Percentiles rank a stretch among this genome's conserved stretches.
Evolutionary conservation across 2,113 vertebrate genomes (phyloP).

Genomic region (Mugil cephalus): DNA sequence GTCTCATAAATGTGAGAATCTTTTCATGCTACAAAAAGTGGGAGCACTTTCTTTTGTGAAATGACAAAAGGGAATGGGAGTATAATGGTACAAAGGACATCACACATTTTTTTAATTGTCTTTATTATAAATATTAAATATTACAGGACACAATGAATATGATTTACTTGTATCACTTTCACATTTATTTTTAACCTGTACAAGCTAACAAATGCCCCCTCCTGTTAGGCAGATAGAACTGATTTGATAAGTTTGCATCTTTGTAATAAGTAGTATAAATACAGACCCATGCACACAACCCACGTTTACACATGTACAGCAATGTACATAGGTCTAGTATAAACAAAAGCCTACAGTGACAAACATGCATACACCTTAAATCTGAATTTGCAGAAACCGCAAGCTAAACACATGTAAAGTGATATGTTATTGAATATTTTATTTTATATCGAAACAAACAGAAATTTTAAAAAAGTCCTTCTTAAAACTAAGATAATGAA

Average conservation of each 20-base stretch:
- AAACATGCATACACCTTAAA: not conserved
- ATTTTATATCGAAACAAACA: too few species aligned
- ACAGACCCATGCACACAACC: not conserved
- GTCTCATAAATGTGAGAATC: not conserved
- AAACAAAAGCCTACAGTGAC: slow-evolving; percentile 7
- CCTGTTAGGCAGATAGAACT: not conserved
- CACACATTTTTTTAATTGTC: slow-evolving; percentile 48
- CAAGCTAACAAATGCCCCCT: not conserved
- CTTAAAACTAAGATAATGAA: too few species aligned
- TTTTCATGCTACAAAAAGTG: not conserved
- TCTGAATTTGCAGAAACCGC: too few species aligned
- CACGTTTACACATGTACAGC: not conserved
- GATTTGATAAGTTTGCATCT: not conserved
- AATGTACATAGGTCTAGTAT: not conserved
- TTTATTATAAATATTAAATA: not conserved
- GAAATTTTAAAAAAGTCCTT: too few species aligned
- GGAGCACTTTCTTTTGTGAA: not conserved
- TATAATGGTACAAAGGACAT: slow-evolving; percentile 27
- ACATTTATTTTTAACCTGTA: not conserved
- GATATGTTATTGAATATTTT: too few species aligned
- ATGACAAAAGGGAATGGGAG: not conserved
- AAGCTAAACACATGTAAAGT: too few species aligned
- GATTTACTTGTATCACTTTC: not conserved
- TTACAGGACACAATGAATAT: slow-evolving; percentile 1
- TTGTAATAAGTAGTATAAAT: not conserved